These are phyloP conservation scores for Drosophila pruinosa DNA, from an alignment of 1,140 invertebrate genomes.

Conservation along the genomic window DNA sequence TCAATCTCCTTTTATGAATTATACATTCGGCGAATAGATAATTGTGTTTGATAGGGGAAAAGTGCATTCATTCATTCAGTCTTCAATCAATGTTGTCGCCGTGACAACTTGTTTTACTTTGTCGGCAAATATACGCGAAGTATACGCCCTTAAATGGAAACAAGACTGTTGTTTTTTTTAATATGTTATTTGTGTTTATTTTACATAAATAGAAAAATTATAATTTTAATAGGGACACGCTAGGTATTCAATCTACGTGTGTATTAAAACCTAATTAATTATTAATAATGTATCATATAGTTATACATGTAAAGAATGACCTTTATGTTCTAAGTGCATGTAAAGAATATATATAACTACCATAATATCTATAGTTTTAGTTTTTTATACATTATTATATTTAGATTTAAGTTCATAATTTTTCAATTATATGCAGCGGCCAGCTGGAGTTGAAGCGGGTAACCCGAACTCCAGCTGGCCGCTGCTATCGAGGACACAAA, in stretches of 20 bases:
- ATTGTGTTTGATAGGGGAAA: too few species aligned
- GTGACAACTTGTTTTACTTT: neutral
- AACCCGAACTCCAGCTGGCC: neutral
- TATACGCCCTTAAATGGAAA: neutral
- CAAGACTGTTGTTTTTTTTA: neutral
- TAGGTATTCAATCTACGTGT: too few species aligned
- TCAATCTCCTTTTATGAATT: too few species aligned
- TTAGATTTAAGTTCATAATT: too few species aligned
- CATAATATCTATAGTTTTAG: conserved; percentile 4
- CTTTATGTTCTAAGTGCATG: too few species aligned
- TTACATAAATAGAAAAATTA: conserved; percentile 5
- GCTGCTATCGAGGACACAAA: neutral
- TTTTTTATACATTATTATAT: conserved; percentile 29
- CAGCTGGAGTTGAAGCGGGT: neutral
- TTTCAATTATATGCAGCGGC: neutral
- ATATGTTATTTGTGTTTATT: conserved; percentile 4
- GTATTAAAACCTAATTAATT: neutral
- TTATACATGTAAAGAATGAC: too few species aligned
- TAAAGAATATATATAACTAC: too few species aligned
- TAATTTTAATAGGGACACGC: too few species aligned
- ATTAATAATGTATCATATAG: too few species aligned
- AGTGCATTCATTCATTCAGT: too few species aligned
- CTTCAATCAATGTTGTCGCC: too few species aligned
- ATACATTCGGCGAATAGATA: neutral
- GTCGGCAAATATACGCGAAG: neutral